Base-by-base conservation (phyloP, 2,113 vertebrate genomes). In the Calyptommatus sinebrachiatus region DNA sequence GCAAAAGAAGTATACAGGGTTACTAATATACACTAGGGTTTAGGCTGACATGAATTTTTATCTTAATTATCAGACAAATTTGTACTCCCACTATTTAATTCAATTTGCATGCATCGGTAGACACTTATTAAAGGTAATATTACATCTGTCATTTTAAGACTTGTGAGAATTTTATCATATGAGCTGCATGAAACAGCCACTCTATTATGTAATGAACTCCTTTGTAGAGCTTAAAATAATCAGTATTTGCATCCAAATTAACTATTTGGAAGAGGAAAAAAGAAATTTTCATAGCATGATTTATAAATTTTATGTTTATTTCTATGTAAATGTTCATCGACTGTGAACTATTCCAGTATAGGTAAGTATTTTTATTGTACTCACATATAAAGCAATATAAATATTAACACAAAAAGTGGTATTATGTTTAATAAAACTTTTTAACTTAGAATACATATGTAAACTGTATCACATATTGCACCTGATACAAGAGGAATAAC, bases 61-160 rank as follows among this genome's bases (percentile, higher is more conserved):
- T 96, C 96, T 96, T 96, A 96, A 96, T 96, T 96, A 96, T 95
- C 87, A 20, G 93, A 93, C 92, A 95, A 95, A 95, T 96, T 95
- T 95, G 93, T 95, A 95, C 95, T 96, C 96, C 95, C 95, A 94
- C 94, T 95, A 95, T 96, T 96, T 96, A 96, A 96, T 96, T 96
- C 95, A 96, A 96, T 96, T 96, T 96, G 94, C 96, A 96, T 96
- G 96, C 95, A 95, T 95, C 95, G 91, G 94, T 95, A 94, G 93
- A 93, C 94, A 93, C 95, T 95, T 95, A 95, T 96, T 96, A 96
- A 96, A 96, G 94, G 94, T 96, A 96, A 96, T 96, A 96, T 96
- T 96, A 96, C 96, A 96, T 95, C 95, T 96, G 95, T 96, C 96
- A 96, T 95, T 95, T 95, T 95, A 94, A 94, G 92, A 94, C 93